Evolutionary conservation across 1,140 invertebrate species (phyloP).

Genomic region (Aporrectodea caliginosa): DNA sequence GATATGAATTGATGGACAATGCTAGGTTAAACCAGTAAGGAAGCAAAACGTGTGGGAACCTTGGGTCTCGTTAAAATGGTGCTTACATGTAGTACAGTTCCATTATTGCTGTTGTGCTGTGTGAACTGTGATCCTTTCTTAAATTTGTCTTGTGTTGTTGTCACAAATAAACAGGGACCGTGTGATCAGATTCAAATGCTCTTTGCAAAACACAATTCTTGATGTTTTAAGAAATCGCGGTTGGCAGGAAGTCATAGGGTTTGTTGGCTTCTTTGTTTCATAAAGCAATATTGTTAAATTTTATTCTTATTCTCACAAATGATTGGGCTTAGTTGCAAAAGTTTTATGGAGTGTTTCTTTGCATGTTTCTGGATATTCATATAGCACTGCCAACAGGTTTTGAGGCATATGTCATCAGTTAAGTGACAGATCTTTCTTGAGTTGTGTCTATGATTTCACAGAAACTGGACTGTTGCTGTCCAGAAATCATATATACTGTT

Average conservation of each 20-base stretch:
- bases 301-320: constrained; percentile 6
- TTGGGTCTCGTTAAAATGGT: background rate
- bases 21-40: too few species aligned
- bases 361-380: constrained; percentile 21
- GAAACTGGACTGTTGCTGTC: too few species aligned
- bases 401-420: too few species aligned
- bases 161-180: constrained; percentile 16
- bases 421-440: too few species aligned
- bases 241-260: constrained; percentile 50
- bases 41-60: too few species aligned
- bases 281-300: background rate
- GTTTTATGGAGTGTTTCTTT: constrained; percentile 24
- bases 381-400: too few species aligned
- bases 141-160: background rate
- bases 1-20: background rate
- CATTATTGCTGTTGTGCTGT: background rate
- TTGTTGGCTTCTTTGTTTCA: background rate
- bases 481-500: too few species aligned
- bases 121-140: too few species aligned
- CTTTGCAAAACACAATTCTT: constrained; percentile 53
- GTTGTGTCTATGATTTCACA: too few species aligned
- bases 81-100: background rate
- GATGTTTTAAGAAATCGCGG: constrained; percentile 53
- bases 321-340: constrained; percentile 26
- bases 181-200: constrained; percentile 54